Percentiles rank a stretch among this genome's conserved stretches.
phyloP scores from a whole-genome alignment of 1,140 invertebrate genomes.

The Cotesia glomerata region DNA sequence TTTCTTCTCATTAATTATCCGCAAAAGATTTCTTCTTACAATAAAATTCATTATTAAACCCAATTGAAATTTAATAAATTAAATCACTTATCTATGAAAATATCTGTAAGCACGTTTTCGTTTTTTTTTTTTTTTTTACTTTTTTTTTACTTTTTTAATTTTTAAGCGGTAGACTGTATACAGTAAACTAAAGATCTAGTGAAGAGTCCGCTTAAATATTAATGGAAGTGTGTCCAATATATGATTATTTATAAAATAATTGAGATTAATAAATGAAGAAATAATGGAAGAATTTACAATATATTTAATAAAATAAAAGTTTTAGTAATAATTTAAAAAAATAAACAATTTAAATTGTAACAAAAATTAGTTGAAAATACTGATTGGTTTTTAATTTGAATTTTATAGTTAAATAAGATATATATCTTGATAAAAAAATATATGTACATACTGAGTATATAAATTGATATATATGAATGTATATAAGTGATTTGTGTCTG shows the following conservation, averaged over 20 bases:
- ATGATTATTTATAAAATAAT: background rate
- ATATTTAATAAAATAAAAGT: background rate
- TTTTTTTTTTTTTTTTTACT: no score
- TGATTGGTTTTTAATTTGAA: conserved; percentile 25
- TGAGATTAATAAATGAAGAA: background rate
- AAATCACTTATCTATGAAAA: conserved; percentile 29
- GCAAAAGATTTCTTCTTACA: background rate
- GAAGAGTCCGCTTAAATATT: conserved; percentile 33
- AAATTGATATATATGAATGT: conserved; percentile 44
- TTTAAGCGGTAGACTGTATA: conserved; percentile 13
- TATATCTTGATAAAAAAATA: conserved; percentile 50
- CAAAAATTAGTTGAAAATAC: conserved; percentile 19
- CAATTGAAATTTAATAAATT: background rate
- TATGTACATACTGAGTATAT: conserved; percentile 48
- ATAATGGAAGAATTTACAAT: background rate
- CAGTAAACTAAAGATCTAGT: conserved; percentile 33
- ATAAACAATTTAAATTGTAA: background rate
- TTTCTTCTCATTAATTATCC: no score
- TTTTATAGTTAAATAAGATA: background rate
- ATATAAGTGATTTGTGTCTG: conserved; percentile 26
- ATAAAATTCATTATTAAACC: background rate
- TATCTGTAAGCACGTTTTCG: conserved; percentile 23
- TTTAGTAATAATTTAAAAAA: background rate
- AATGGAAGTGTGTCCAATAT: conserved; percentile 45
- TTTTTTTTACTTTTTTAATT: no score